These are phyloP conservation scores for Zoanthus solanderi DNA, from an alignment of 92 coral and sea anemone genomes.

Conservation along the genomic window DNA sequence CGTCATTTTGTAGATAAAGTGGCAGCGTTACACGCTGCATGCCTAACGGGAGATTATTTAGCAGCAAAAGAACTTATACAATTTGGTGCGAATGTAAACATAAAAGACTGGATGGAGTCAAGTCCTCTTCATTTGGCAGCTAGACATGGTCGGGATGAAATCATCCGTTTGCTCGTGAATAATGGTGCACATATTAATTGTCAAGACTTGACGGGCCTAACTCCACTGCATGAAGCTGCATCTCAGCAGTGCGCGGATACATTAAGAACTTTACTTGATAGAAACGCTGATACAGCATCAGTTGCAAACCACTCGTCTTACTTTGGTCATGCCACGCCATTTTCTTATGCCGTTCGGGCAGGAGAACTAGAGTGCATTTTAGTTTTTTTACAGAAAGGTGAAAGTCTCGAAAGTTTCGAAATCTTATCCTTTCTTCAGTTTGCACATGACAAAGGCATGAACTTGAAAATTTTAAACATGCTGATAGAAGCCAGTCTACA, in stretches of 20 bases:
- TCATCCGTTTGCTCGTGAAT: slow-evolving; percentile 31
- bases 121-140: slow-evolving; percentile 60
- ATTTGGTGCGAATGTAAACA: slow-evolving; percentile 53
- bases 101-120: slow-evolving; percentile 23
- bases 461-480: slow-evolving; percentile 49
- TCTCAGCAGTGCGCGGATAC: slow-evolving; percentile 33
- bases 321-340: slow-evolving; percentile 36
- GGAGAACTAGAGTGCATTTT: slow-evolving; percentile 50
- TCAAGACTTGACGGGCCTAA: slow-evolving; percentile 34
- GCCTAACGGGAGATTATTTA: slow-evolving; percentile 42
- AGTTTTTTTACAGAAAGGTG: slow-evolving; percentile 50
- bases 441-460: slow-evolving; percentile 39
- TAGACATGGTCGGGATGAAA: not conserved
- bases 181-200: slow-evolving; percentile 54
- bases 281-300: slow-evolving; percentile 45
- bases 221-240: slow-evolving; percentile 61
- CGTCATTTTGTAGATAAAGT: not conserved
- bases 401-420: slow-evolving; percentile 42
- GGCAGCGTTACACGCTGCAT: slow-evolving; percentile 60
- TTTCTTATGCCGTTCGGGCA: slow-evolving; percentile 46
- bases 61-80: slow-evolving; percentile 50
- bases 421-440: slow-evolving; percentile 15
- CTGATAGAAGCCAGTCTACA: slow-evolving; percentile 54
- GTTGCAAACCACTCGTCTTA: not conserved
- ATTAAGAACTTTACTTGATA: slow-evolving; percentile 36